These are phyloP conservation scores for Hololepta plana DNA, from an alignment of 2,888 invertebrate species.

Conservation along the genomic window DNA sequence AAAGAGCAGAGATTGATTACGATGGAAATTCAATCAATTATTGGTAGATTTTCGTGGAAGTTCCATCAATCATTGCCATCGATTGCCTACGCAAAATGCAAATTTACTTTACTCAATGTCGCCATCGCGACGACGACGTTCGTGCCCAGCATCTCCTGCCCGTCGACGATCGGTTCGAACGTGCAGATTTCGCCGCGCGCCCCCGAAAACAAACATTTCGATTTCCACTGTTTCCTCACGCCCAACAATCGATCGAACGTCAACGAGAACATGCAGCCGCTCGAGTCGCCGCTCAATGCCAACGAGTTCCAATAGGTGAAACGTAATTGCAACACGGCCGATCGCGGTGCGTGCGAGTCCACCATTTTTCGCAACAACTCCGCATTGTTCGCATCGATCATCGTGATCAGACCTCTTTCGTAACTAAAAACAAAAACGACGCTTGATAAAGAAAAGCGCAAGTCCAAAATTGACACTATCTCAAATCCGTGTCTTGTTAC, in stretches of 20 bases:
- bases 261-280: constrained; percentile 90
- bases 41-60: too few relatives aligned
- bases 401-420: constrained; percentile 71
- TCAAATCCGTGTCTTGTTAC: constrained; percentile 13
- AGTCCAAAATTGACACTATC: constrained; percentile 3
- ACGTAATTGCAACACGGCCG: constrained; percentile 57
- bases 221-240: constrained; percentile 71
- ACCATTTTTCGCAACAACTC: constrained; percentile 54
- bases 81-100: too few relatives aligned
- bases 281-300: constrained; percentile 62
- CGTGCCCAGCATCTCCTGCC: constrained; percentile 40
- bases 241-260: constrained; percentile 79
- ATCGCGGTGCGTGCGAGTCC: constrained; percentile 70
- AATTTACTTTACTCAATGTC: constrained; percentile 72
- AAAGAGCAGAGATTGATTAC: constrained; percentile 8
- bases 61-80: too few relatives aligned
- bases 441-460: neutral
- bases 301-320: constrained; percentile 30
- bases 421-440: constrained; percentile 23
- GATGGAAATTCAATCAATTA: too few relatives aligned
- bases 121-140: constrained; percentile 79
- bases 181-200: constrained; percentile 86
- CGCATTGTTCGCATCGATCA: constrained; percentile 73
- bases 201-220: constrained; percentile 91
- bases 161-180: constrained; percentile 39